Conservation (phyloP, 1,140 invertebrate species). For the Meloidogyne chitwoodi region DNA sequence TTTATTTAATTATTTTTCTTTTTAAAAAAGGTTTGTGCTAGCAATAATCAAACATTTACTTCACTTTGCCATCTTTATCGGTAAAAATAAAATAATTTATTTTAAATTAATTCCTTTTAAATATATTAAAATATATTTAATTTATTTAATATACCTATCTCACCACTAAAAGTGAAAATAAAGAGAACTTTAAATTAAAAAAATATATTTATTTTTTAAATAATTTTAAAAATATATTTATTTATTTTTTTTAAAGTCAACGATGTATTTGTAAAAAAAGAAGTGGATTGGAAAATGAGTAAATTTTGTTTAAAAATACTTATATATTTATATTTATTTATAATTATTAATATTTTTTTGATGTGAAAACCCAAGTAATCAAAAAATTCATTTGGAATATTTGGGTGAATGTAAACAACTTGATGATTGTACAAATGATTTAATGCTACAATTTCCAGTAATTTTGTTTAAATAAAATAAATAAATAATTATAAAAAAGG, state of each 20-base stretch:
- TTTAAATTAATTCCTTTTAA: too few relatives aligned
- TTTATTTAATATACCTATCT: too few relatives aligned
- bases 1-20: background rate
- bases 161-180: too few relatives aligned
- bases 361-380: slow-evolving; percentile 42
- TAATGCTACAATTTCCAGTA: slow-evolving; percentile 69
- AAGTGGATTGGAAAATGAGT: slow-evolving; percentile 69
- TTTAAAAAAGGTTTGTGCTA: slow-evolving; percentile 74
- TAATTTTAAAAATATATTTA: too few relatives aligned
- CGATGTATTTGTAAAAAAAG: slow-evolving; percentile 78
- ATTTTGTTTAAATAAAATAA: background rate
- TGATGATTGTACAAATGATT: slow-evolving; percentile 73
- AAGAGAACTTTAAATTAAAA: too few relatives aligned
- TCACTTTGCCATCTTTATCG: slow-evolving; percentile 87
- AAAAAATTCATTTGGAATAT: slow-evolving; percentile 82
- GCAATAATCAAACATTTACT: slow-evolving; percentile 84
- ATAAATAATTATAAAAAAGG: background rate
- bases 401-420: slow-evolving; percentile 66
- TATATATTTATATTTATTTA: too few relatives aligned
- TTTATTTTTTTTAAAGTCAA: slow-evolving; percentile 63
- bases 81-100: background rate
- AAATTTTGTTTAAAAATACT: too few relatives aligned
- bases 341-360: background rate
- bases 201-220: too few relatives aligned
- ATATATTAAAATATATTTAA: too few relatives aligned